phyloP scores from a whole-genome alignment of 2,797 vertebrate species.

The Platyrinchus mystaceus region DNA sequence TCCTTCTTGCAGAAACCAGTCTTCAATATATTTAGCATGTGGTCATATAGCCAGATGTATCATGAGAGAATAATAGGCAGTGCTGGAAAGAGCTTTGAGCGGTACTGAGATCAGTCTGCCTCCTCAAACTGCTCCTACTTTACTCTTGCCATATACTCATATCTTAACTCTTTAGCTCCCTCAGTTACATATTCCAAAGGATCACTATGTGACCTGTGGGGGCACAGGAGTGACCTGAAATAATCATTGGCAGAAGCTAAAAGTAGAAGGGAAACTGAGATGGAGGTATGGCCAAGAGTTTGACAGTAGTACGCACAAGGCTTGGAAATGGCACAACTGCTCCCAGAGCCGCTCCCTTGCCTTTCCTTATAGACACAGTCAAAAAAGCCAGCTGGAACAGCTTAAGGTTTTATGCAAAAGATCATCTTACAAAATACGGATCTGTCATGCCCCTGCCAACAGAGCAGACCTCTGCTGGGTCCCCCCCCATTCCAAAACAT shows the following conservation, averaged over 20 bases:
- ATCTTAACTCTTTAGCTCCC: neutral
- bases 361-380: neutral
- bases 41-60: neutral
- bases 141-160: neutral
- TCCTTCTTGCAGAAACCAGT: neutral
- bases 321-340: neutral
- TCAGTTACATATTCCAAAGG: neutral
- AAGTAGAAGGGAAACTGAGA: neutral
- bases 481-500: neutral
- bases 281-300: neutral
- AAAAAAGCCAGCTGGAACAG: constrained; percentile 21
- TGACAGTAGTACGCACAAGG: fast-evolving
- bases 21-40: neutral
- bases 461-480: neutral
- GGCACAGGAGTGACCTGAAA: neutral
- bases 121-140: neutral
- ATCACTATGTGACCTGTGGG: neutral
- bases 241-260: neutral
- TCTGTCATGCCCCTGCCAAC: neutral
- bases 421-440: constrained; percentile 31
- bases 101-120: neutral
- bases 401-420: neutral
- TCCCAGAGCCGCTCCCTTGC: neutral
- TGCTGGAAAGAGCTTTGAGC: neutral
- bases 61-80: neutral